A percentile compares a stretch with the other conserved stretches of the same genome.
phyloP scores from a whole-genome alignment of 2,888 invertebrate genomes.

The Pachycephus smyrnensis region DNA sequence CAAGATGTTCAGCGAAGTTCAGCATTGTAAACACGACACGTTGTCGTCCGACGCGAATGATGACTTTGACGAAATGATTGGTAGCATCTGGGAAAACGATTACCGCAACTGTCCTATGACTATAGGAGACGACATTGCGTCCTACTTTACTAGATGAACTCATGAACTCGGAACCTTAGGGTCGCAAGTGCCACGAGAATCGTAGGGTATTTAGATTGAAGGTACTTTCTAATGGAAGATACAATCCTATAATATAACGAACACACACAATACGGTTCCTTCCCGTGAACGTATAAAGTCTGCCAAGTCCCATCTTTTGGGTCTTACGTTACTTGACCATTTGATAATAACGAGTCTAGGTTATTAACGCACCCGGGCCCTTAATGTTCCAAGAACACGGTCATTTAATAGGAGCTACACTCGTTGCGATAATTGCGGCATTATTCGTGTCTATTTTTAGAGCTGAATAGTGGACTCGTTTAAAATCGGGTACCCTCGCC shows the following conservation, averaged over 20 bases:
- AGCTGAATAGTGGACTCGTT: constrained; percentile 1
- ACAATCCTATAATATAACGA: background rate
- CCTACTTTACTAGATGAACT: background rate
- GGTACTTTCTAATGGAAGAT: background rate
- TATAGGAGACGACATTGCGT: background rate
- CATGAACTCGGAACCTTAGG: background rate
- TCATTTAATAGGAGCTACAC: constrained; percentile 22
- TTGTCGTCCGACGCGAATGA: background rate
- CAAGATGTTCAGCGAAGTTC: background rate
- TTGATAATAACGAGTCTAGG: background rate
- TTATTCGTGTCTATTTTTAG: constrained; percentile 20
- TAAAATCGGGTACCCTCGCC: background rate
- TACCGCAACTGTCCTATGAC: background rate
- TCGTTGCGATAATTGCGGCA: constrained; percentile 20
- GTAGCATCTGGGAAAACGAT: background rate
- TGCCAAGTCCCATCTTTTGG: background rate
- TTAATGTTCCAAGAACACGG: background rate
- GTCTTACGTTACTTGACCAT: background rate
- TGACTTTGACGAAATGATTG: background rate
- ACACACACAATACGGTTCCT: background rate
- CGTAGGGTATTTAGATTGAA: background rate
- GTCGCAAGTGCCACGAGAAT: background rate
- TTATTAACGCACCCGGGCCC: background rate
- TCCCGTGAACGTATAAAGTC: background rate
- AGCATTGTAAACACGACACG: background rate